A percentile compares a stretch with the other conserved stretches of the same genome.
Evolutionary conservation across 2,797 vertebrate species (phyloP).

Genomic region (Enteromius fasciolatus): DNA sequence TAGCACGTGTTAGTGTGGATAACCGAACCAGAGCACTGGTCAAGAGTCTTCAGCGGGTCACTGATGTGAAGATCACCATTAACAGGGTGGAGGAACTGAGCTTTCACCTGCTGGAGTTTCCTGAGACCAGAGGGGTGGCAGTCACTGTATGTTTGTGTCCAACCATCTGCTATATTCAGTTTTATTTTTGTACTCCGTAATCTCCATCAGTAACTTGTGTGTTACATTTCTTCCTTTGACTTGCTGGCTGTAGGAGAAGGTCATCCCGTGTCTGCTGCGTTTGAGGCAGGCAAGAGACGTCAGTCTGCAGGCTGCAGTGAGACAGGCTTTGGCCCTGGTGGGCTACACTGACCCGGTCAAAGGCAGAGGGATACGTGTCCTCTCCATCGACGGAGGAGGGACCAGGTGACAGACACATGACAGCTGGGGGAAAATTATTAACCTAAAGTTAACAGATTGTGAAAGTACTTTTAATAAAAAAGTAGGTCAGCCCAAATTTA

Average conservation of each 20-base stretch:
- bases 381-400: constrained; percentile 94
- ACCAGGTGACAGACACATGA: constrained; percentile 77
- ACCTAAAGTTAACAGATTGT: constrained; percentile 24
- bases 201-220: not conserved
- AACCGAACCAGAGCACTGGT: constrained; percentile 92
- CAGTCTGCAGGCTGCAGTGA: constrained; percentile 88
- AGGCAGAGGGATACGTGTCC: constrained; percentile 90
- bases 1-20: constrained; percentile 93
- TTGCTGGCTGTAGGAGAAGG: constrained; percentile 75
- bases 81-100: constrained; percentile 91
- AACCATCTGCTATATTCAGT: not conserved
- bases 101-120: constrained; percentile 92
- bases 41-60: constrained; percentile 86
- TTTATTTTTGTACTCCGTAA: not conserved
- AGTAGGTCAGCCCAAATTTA: constrained; percentile 36
- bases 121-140: constrained; percentile 91
- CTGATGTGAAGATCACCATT: constrained; percentile 85
- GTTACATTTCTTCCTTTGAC: not conserved
- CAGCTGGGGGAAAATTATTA: not conserved
- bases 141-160: constrained; percentile 81
- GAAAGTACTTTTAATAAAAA: constrained; percentile 21
- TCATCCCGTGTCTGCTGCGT: constrained; percentile 86
- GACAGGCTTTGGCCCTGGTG: constrained; percentile 89
- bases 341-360: constrained; percentile 91
- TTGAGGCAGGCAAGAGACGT: constrained; percentile 86